Conservation (phyloP, 2,113 vertebrate species). For the Pandion haliaetus region DNA sequence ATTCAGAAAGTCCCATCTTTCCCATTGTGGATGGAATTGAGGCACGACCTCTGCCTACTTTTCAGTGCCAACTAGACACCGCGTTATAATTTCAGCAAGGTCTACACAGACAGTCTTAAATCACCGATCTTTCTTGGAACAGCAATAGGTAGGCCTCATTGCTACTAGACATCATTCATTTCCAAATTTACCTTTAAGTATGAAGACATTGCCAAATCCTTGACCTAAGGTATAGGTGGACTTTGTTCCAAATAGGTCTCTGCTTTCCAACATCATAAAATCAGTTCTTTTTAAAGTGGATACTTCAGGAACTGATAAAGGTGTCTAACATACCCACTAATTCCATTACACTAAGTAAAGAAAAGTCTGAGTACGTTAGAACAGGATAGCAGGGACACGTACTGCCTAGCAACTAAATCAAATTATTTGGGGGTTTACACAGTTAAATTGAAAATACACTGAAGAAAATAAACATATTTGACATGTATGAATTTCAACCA, state of each 20-base stretch:
- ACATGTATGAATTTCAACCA: not conserved
- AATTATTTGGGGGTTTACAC: not conserved
- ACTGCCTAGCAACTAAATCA: not conserved
- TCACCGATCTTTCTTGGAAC: not conserved
- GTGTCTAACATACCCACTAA: not conserved
- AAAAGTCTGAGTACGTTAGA: not conserved
- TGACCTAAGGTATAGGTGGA: not conserved
- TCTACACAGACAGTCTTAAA: not conserved
- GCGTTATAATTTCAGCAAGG: not conserved
- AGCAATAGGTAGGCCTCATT: not conserved
- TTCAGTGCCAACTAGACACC: not conserved
- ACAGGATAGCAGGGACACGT: not conserved
- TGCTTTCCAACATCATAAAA: not conserved
- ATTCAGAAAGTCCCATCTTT: not conserved
- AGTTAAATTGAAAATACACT: not conserved
- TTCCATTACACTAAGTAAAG: not conserved
- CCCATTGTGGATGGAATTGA: not conserved
- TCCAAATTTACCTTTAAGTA: not conserved
- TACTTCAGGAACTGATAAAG: not conserved
- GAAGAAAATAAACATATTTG: not conserved
- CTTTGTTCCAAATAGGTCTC: not conserved
- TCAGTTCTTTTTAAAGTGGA: not conserved
- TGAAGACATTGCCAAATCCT: not conserved
- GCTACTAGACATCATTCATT: not conserved
- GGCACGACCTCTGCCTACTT: not conserved